These are phyloP conservation scores for Parnassius orleans DNA, from an alignment of 2,888 invertebrate species.

Conservation along the genomic window DNA sequence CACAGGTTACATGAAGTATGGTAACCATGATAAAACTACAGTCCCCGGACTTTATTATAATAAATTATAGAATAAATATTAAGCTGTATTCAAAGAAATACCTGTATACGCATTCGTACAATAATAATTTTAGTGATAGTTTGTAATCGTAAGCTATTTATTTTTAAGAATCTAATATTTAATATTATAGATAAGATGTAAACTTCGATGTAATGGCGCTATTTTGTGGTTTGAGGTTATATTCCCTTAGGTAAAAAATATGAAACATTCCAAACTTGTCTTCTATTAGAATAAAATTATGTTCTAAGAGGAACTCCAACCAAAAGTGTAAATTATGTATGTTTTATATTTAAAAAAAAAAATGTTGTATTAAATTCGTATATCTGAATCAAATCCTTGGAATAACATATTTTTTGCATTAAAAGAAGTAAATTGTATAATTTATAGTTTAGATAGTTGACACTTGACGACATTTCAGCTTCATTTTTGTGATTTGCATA, in stretches of 20 bases:
- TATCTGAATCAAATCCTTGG: no score
- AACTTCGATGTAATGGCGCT: conserved; percentile 51
- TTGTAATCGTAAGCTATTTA: conserved; percentile 63
- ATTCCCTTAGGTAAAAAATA: conserved; percentile 34
- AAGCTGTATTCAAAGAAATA: conserved; percentile 73
- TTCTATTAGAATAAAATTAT: not conserved
- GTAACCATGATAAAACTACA: not conserved
- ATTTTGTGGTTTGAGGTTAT: conserved; percentile 31
- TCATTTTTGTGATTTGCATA: no score
- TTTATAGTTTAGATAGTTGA: no score
- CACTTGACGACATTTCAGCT: no score
- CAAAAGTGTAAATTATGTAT: not conserved
- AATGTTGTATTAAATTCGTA: no score
- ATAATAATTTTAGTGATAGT: conserved; percentile 70
- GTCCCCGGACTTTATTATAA: conserved; percentile 10
- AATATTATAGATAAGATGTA: conserved; percentile 38
- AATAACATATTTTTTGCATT: no score
- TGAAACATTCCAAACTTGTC: conserved; percentile 28
- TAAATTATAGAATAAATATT: conserved; percentile 31
- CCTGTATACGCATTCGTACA: conserved; percentile 80
- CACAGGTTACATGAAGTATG: not conserved
- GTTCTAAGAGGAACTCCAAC: not conserved
- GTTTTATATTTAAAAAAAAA: no score
- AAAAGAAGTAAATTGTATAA: no score
- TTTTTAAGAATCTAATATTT: conserved; percentile 55